Base-by-base conservation (phyloP, 2,113 vertebrate genomes). In the Oceanites oceanicus region DNA sequence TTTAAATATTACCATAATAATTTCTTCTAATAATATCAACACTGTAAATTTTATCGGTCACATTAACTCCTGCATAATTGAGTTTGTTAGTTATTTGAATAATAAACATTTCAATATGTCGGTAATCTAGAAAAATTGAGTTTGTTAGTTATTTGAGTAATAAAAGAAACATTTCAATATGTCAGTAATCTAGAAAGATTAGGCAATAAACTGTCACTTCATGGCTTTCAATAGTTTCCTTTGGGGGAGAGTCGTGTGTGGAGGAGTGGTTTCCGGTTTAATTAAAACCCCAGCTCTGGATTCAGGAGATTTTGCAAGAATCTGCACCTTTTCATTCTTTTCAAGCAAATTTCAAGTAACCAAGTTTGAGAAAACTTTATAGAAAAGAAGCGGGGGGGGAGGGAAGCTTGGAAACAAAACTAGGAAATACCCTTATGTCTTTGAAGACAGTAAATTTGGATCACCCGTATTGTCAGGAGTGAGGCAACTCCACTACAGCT, bases 201-300 rank as follows among this genome's bases (percentile, higher is more conserved):
- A 75, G 34, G 32, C 40, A 26, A 76, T 65, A 77, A 92, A 68
- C 23, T 59, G 16, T 23, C 15, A 72, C 19, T 81, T 77, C 12
- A 2, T 9, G 53, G 42, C 19, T 84, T 80, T 21, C 8, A 55
- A 26, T 1, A 13, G 6, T 52, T 94, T 36, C 16, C 12, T 58
- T 58, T 38, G 38, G 4, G 4, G 3, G 21, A 3, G 4, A 1
- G 45, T 18, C 18, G 18, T 44, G 42, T 44, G 0, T 22, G 6
- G 6, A n/a, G 21, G 21, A 59, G 56, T 15, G 21, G 9, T 5
- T 73, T n/a, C 34, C 36, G 4, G 44, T 61, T 72, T 36, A 55
- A 1, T 30, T 56, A 92, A 91, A 95, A 47, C 5, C 5, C 14
- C 18, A 68, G 50, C n/a, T 63, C 47, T 59, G 12, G 9, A 88